Evolutionary conservation across 1,140 invertebrate genomes (phyloP).

Genomic region (roundworm (Caenorhabditis elegans)): DNA sequence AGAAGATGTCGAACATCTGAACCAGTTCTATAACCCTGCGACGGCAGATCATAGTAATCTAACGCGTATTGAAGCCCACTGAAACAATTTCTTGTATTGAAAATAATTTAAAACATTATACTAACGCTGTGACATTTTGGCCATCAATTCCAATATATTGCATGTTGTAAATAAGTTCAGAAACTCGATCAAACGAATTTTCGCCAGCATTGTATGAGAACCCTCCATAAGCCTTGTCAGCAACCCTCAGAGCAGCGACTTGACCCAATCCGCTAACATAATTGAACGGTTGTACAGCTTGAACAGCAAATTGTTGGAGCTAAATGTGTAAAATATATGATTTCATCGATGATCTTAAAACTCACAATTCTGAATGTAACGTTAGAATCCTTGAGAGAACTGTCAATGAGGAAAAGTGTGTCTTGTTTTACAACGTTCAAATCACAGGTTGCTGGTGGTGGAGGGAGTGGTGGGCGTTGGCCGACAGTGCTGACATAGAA

Average conservation of each 20-base stretch:
- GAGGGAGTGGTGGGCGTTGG: background rate
- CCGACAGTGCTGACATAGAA: slow-evolving; percentile 25
- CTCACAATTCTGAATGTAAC: slow-evolving; percentile 14
- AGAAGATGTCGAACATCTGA: slow-evolving; percentile 29
- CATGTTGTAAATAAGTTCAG: background rate
- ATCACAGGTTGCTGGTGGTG: slow-evolving; percentile 30
- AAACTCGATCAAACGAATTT: background rate
- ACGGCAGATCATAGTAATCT: background rate
- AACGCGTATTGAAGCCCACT: slow-evolving; percentile 32
- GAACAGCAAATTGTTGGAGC: slow-evolving; percentile 33
- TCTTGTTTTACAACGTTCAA: slow-evolving; percentile 30
- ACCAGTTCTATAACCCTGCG: slow-evolving; percentile 19
- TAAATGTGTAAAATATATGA: background rate
- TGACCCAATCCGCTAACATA: slow-evolving; percentile 12
- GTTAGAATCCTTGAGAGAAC: slow-evolving; percentile 9
- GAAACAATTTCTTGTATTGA: background rate
- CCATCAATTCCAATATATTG: slow-evolving; percentile 14
- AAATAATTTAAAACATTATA: background rate
- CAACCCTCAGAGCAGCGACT: slow-evolving; percentile 30
- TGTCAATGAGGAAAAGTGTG: slow-evolving; percentile 39
- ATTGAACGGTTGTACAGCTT: slow-evolving; percentile 24
- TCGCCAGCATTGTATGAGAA: slow-evolving; percentile 33
- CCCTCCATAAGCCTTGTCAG: slow-evolving; percentile 28
- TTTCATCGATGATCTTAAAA: background rate
- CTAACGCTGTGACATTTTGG: slow-evolving; percentile 22